These are phyloP conservation scores for Leptarthrus brevirostris DNA, from an alignment of 2,888 invertebrate genomes.

Conservation along the genomic window DNA sequence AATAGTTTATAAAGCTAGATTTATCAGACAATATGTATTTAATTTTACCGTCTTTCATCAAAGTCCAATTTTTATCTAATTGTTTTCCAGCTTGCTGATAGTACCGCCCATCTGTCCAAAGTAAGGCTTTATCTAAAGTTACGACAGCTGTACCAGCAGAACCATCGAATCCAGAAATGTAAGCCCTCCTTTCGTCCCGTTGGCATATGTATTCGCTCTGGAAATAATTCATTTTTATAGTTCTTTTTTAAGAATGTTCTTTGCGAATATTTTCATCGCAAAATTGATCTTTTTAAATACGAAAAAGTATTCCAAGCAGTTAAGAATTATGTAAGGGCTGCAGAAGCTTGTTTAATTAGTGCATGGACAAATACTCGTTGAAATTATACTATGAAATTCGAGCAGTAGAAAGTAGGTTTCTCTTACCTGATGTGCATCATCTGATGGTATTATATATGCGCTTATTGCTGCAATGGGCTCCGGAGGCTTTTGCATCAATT, in stretches of 20 bases:
- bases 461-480: conserved; percentile 66
- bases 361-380: no score
- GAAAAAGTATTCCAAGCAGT: no score
- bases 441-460: conserved; percentile 80
- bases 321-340: no score
- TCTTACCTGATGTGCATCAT: conserved; percentile 76
- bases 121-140: conserved; percentile 76
- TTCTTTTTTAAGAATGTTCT: no score
- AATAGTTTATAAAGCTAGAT: neutral
- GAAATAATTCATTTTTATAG: conserved; percentile 47
- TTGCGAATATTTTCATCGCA: no score
- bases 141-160: conserved; percentile 85
- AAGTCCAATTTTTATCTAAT: conserved; percentile 84
- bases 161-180: conserved; percentile 90
- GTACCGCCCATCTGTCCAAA: conserved; percentile 99
- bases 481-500: conserved; percentile 60
- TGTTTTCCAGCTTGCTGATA: conserved; percentile 89
- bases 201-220: conserved; percentile 91
- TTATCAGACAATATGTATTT: neutral
- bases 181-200: conserved; percentile 85
- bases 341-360: no score
- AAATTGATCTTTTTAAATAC: no score
- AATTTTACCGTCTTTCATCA: conserved; percentile 83
- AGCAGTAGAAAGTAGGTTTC: no score
- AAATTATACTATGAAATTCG: no score